Evolutionary conservation across 2,113 vertebrate species (phyloP).

Genomic region (Cyanoderma ruficeps): DNA sequence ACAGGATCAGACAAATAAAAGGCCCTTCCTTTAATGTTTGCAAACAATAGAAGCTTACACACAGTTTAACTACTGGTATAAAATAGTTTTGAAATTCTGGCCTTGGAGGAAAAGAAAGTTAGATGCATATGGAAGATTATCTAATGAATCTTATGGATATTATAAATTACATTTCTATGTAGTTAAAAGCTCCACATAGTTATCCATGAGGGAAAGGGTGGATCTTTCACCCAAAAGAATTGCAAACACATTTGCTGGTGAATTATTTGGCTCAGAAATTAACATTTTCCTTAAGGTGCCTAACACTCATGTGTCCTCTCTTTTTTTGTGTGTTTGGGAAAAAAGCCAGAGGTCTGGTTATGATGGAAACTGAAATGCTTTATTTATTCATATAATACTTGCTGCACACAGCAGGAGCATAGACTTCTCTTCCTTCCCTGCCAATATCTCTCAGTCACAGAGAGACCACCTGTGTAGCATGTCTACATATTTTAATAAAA

Average conservation of each 20-base stretch:
- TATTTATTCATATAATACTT: conserved; percentile 25
- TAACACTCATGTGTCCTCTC: neutral
- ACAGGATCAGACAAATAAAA: neutral
- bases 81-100: neutral
- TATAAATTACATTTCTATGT: neutral
- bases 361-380: conserved; percentile 19
- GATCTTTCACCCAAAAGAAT: neutral
- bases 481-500: conserved; percentile 7
- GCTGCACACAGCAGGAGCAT: neutral
- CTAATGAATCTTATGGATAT: neutral
- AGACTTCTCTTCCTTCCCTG: neutral
- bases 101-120: neutral
- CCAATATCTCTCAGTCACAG: neutral
- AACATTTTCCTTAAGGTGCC: neutral
- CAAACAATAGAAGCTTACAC: neutral
- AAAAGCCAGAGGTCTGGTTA: neutral
- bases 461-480: neutral
- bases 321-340: neutral
- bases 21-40: neutral
- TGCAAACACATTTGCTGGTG: neutral
- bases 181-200: neutral
- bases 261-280: neutral
- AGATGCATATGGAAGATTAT: neutral
- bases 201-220: neutral
- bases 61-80: neutral